Evolutionary conservation across 2,797 vertebrate genomes (phyloP).

Genomic region (Gouania willdenowi): DNA sequence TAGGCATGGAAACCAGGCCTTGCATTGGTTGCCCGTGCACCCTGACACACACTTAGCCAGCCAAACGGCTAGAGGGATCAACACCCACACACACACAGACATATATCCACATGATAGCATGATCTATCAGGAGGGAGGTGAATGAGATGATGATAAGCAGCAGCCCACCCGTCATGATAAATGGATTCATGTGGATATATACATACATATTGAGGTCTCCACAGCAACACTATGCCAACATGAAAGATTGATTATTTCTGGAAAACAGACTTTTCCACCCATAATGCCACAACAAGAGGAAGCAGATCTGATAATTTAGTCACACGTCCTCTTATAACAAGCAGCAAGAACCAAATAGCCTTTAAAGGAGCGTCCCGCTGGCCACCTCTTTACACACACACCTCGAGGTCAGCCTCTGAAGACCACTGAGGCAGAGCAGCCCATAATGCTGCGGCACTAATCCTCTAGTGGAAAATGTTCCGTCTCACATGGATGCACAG

Average conservation of each 20-base stretch:
- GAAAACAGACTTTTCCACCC: slow-evolving; percentile 58
- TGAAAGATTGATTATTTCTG: slow-evolving; percentile 67
- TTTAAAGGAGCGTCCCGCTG: slow-evolving; percentile 70
- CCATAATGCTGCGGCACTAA: slow-evolving; percentile 57
- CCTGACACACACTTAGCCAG: slow-evolving; percentile 35
- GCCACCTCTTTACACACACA: slow-evolving; percentile 32
- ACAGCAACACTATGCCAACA: slow-evolving; percentile 52
- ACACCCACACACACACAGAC: slow-evolving; percentile 18
- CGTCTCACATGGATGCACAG: slow-evolving; percentile 57
- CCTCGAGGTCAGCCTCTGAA: slow-evolving; percentile 41
- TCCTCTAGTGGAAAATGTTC: slow-evolving; percentile 71
- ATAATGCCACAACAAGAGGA: slow-evolving; percentile 46
- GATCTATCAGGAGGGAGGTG: slow-evolving; percentile 1
- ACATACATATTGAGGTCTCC: slow-evolving; percentile 26
- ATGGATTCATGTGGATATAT: slow-evolving; percentile 39
- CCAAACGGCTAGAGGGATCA: slow-evolving; percentile 28
- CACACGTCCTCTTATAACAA: slow-evolving; percentile 45
- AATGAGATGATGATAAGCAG: slow-evolving; percentile 30
- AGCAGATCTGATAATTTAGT: slow-evolving; percentile 40
- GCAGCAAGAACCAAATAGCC: slow-evolving; percentile 53
- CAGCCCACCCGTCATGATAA: slow-evolving; percentile 46
- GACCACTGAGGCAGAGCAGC: slow-evolving; percentile 54
- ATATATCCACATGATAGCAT: slow-evolving; percentile 25
- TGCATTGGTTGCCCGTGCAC: slow-evolving; percentile 35
- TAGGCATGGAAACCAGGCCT: slow-evolving; percentile 69